These are phyloP conservation scores for Pocillopora meandrina DNA, from an alignment of 92 coral and sea anemone genomes.

Conservation along the genomic window DNA sequence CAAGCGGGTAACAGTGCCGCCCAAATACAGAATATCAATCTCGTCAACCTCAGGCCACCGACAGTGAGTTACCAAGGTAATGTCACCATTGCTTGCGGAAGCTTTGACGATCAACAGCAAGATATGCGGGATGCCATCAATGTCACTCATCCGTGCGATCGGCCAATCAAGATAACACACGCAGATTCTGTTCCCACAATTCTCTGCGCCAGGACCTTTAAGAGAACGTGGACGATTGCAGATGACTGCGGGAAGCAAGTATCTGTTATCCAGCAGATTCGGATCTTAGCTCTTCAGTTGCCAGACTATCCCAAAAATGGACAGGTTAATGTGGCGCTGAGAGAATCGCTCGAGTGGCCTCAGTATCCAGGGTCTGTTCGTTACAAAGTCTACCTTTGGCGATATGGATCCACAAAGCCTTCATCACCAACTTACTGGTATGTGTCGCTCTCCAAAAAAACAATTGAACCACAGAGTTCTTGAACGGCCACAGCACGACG, in stretches of 20 bases:
- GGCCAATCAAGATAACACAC: conserved; percentile 64
- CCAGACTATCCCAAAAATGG: conserved; percentile 77
- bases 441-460: not conserved
- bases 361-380: conserved; percentile 75
- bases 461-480: too few species aligned
- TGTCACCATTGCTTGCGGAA: conserved; percentile 65
- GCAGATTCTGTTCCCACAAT: conserved; percentile 57
- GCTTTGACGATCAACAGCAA: conserved; percentile 46
- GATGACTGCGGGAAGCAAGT: conserved; percentile 65
- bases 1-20: conserved; percentile 75
- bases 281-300: conserved; percentile 66
- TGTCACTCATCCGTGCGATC: conserved; percentile 71
- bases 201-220: conserved; percentile 66
- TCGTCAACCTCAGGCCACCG: conserved; percentile 35
- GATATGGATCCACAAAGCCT: conserved; percentile 59
- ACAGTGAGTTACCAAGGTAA: conserved; percentile 35
- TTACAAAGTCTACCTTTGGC: conserved; percentile 68
- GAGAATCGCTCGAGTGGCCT: conserved; percentile 76
- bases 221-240: conserved; percentile 65
- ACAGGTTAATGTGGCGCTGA: conserved; percentile 70
- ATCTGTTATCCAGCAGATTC: conserved; percentile 49
- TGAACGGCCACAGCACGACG: too few species aligned
- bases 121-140: conserved; percentile 63
- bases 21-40: conserved; percentile 46
- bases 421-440: conserved; percentile 42